Evolutionary conservation across 1,140 invertebrate genomes (phyloP), one percentile per base, ranked within the genome.

Genomic region (Caenorhabditis latens): DNA sequence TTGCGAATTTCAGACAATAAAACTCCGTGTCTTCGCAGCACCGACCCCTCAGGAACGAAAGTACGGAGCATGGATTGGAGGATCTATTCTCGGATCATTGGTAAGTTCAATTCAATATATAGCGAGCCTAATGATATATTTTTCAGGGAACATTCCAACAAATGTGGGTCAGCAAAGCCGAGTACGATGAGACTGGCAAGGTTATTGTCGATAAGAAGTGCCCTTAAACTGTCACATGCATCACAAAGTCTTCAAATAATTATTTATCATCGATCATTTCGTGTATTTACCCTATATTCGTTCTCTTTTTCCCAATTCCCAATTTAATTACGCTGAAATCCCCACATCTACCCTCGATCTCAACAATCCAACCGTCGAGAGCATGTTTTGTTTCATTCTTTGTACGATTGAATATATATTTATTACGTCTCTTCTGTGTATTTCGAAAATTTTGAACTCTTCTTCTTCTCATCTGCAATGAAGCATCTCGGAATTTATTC

Each of bases 81-180:
- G 97, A 0, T 98, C 97, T 0, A 98, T 99, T 89, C 93, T 99
- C 42, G 97, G 96, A 0, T 98, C 97, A 0, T 95, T 98, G 88
- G 94, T 94, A 90, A 91, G 32, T 32, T 32, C 2, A 32, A 32
- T 32, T 32, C 32, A 32, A 32, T 32, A 2, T 32, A 32, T 2
- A 32, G 2, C 32, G 32, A 32, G 0, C 0, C 32, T 1, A 32
- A 2, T 2, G 32, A 2, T 32, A 32, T 32, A 32, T 46, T 48
- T 87, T 89, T 32, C 90, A 94, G 93, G 97, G 97, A 43, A 96
- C 97, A 11, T 98, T 98, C 94, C 97, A 98, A 92, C 97, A 98
- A 93, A 97, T 98, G 96, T 98, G 97, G 97, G 96, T 98, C 86
- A 97, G 96, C 0, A 97, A 96, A 90, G 96, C 97, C 92, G 97